Conservation (phyloP, 1,140 invertebrate species). For the Carposina sasakii region DNA sequence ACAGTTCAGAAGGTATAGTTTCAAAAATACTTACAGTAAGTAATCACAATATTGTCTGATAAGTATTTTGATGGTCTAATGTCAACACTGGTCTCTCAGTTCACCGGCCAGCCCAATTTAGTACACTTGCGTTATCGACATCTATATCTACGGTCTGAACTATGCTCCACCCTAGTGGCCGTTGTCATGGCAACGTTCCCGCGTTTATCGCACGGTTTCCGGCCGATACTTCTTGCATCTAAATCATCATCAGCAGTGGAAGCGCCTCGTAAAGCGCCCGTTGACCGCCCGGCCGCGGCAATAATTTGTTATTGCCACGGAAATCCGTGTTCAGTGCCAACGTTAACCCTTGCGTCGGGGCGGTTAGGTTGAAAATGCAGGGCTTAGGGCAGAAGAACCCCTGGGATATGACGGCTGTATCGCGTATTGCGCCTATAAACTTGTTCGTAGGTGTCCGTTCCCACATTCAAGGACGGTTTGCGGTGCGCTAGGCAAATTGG, state of each 20-base stretch:
- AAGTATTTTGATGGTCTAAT: neutral
- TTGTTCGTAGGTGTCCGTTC: too few relatives aligned
- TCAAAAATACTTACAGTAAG: neutral
- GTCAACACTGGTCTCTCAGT: neutral
- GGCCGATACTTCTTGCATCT: slow-evolving; percentile 61
- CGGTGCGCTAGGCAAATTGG: too few relatives aligned
- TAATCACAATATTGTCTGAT: neutral
- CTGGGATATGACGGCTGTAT: too few relatives aligned
- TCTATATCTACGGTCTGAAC: neutral
- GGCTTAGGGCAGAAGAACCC: too few relatives aligned
- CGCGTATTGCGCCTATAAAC: too few relatives aligned
- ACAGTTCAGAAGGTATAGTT: neutral
- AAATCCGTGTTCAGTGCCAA: too few relatives aligned
- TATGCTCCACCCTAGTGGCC: neutral
- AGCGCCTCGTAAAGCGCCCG: slow-evolving; percentile 53
- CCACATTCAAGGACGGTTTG: too few relatives aligned
- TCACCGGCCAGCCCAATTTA: neutral
- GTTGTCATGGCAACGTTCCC: slow-evolving; percentile 13
- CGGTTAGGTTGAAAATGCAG: too few relatives aligned
- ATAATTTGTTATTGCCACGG: slow-evolving; percentile 57
- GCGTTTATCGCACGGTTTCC: slow-evolving; percentile 51
- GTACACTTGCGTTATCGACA: neutral
- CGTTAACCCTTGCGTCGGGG: too few relatives aligned
- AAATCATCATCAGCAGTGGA: slow-evolving; percentile 65
- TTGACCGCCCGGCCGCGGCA: slow-evolving; percentile 48